Conservation (phyloP, 2,797 vertebrate genomes). For the Acomys russatus region DNA sequence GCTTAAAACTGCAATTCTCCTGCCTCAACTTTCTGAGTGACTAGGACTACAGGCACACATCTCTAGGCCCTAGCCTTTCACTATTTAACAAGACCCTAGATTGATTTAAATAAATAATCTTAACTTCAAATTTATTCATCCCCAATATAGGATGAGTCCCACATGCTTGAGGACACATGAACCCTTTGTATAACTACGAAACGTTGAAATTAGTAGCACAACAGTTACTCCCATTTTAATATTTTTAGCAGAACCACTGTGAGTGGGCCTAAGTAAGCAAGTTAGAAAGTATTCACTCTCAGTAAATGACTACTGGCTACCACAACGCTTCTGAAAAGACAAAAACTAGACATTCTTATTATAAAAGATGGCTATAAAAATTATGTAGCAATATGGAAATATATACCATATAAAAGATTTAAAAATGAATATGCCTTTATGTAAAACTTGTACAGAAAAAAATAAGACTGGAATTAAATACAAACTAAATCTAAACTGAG, state of each 20-base stretch:
- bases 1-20: neutral
- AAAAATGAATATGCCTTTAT: constrained; percentile 55
- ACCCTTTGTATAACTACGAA: constrained; percentile 18
- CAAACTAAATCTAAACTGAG: constrained; percentile 61
- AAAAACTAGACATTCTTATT: constrained; percentile 41
- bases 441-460: constrained; percentile 15
- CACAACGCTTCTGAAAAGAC: constrained; percentile 57
- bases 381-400: constrained; percentile 38
- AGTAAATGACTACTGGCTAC: neutral
- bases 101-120: constrained; percentile 24
- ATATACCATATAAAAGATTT: constrained; percentile 40
- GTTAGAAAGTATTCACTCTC: constrained; percentile 40
- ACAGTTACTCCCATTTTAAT: constrained; percentile 38
- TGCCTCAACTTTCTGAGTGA: neutral
- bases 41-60: neutral
- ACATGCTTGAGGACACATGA: neutral
- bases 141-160: neutral
- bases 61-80: neutral
- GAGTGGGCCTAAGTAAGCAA: neutral
- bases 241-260: constrained; percentile 2
- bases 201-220: constrained; percentile 18
- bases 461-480: constrained; percentile 63
- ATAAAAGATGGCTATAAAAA: constrained; percentile 66
- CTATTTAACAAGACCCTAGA: constrained; percentile 6
- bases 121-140: constrained; percentile 4